A percentile compares a stretch with the other conserved stretches of the same genome.
Conservation (phyloP, 2,888 invertebrate genomes). For the Hemicrepidius hirtus region DNA sequence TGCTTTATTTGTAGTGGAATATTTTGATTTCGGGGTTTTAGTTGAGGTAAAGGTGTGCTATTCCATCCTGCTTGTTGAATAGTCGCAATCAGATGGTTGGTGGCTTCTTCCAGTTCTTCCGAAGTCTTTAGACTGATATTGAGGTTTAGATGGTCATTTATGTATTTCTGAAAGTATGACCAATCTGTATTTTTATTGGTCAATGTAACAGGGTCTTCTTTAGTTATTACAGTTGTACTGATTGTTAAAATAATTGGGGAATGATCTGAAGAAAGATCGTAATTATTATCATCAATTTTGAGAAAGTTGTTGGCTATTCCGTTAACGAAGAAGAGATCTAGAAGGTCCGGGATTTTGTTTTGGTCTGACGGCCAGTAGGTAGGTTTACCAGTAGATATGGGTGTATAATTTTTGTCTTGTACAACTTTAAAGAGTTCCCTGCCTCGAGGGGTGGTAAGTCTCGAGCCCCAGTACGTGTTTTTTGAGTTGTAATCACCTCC, state of each 20-base stretch:
- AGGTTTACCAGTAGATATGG: too few relatives aligned
- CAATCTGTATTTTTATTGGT: not conserved
- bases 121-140: not conserved
- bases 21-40: not conserved
- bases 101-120: not conserved
- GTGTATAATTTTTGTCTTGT: not conserved
- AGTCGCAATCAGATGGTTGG: not conserved
- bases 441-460: not conserved
- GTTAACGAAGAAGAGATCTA: not conserved
- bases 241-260: not conserved
- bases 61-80: conserved; percentile 3
- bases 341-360: not conserved
- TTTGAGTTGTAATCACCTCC: not conserved
- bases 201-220: not conserved
- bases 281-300: too few relatives aligned
- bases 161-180: not conserved
- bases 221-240: not conserved
- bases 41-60: not conserved
- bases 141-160: not conserved
- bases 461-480: not conserved
- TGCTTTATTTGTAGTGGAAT: not conserved
- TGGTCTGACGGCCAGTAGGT: not conserved
- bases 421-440: not conserved
- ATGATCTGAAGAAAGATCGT: not conserved
- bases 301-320: not conserved